Conservation (phyloP, 2,113 vertebrate genomes). For the Agelaius tricolor region DNA sequence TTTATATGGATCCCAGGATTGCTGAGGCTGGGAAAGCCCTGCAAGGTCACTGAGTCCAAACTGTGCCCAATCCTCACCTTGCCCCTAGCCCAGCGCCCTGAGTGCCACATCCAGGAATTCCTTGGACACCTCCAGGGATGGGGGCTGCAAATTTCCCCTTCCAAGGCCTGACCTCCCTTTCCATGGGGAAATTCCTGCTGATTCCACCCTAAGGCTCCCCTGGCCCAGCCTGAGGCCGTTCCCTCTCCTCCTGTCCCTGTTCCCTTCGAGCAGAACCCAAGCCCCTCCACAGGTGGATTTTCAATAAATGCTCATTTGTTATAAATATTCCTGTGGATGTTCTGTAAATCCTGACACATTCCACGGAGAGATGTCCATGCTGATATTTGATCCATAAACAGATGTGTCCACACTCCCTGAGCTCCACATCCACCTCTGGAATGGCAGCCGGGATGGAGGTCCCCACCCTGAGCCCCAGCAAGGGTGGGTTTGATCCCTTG, state of each 20-base stretch:
- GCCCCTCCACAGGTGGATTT: not conserved
- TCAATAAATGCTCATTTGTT: not conserved
- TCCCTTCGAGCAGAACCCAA: not conserved
- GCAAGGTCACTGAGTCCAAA: rapidly evolving
- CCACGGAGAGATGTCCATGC: not conserved
- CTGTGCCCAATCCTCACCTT: rapidly evolving
- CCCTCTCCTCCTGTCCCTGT: not conserved
- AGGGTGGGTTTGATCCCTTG: rapidly evolving
- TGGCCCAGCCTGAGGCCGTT: not conserved
- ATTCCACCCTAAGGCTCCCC: rapidly evolving
- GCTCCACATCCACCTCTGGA: not conserved
- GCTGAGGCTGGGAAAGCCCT: not conserved
- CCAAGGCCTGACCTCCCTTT: not conserved
- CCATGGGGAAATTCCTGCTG: not conserved
- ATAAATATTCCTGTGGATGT: not conserved
- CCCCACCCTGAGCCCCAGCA: rapidly evolving
- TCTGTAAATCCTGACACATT: not conserved
- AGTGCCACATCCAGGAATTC: not conserved
- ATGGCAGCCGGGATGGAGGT: rapidly evolving
- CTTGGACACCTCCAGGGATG: not conserved
- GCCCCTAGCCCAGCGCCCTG: not conserved
- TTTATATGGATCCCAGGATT: rapidly evolving
- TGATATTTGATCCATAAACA: rapidly evolving
- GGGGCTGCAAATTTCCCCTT: rapidly evolving
- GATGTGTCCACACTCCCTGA: not conserved